Evolutionary conservation across 2,113 vertebrate species (phyloP).

Genomic region (Montifringilla adamsi): DNA sequence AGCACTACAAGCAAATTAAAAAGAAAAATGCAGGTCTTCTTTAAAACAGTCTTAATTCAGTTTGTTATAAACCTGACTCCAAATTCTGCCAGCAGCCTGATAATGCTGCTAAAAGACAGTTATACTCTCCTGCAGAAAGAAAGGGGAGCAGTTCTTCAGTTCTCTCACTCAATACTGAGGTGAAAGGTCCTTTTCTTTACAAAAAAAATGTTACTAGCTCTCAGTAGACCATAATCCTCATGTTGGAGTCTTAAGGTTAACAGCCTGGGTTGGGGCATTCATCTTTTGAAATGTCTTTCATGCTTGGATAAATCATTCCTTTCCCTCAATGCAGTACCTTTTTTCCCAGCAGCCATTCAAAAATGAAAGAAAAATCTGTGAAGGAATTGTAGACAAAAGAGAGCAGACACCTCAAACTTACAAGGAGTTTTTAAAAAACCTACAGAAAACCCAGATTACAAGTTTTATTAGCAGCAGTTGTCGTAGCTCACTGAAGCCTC

Average conservation of each 20-base stretch:
- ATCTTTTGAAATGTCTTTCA: conserved; percentile 20
- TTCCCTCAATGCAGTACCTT: background rate
- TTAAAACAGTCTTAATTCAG: background rate
- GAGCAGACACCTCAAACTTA: background rate
- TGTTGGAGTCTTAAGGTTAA: conserved; percentile 3
- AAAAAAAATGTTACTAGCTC: background rate
- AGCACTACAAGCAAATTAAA: background rate
- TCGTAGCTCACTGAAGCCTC: background rate
- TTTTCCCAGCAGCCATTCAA: background rate
- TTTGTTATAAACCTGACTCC: background rate
- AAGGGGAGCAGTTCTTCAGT: background rate
- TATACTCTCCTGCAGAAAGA: background rate
- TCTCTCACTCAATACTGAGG: background rate
- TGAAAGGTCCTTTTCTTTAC: background rate
- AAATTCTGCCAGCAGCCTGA: background rate
- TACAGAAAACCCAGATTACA: background rate
- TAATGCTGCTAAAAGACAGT: background rate
- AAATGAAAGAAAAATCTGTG: background rate
- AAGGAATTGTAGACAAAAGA: background rate
- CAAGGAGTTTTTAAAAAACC: background rate
- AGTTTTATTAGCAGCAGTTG: background rate
- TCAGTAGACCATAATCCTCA: background rate
- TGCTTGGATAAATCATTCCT: background rate
- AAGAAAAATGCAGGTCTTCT: background rate
- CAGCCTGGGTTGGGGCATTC: background rate